Evolutionary conservation across 2,888 invertebrate genomes (phyloP).

Genomic region (Capitulum mitella): DNA sequence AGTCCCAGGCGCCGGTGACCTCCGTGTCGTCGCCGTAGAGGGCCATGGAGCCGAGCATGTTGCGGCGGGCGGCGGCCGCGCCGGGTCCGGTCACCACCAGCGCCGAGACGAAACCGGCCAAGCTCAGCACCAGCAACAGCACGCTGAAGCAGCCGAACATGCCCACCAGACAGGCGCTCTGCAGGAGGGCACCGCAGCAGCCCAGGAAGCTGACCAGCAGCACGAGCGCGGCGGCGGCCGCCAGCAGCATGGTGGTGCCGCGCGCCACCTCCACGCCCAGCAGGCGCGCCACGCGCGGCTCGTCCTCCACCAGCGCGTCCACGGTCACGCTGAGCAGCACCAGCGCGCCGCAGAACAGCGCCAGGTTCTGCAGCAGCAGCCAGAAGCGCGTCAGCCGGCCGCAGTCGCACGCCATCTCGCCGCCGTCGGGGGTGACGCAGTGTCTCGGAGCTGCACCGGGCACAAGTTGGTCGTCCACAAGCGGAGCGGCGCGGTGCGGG

Average conservation of each 20-base stretch:
- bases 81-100: conserved; percentile 73
- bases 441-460: too few species aligned
- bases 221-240: neutral
- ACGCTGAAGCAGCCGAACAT: conserved; percentile 78
- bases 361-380: neutral
- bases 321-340: neutral
- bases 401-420: neutral
- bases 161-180: neutral
- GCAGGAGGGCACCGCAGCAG: neutral
- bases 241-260: neutral
- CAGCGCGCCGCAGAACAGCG: neutral
- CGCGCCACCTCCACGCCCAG: neutral
- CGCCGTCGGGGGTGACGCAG: too few species aligned
- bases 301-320: neutral
- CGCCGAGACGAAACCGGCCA: conserved; percentile 75
- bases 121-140: conserved; percentile 64
- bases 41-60: conserved; percentile 49
- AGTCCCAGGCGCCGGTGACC: conserved; percentile 69
- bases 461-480: neutral
- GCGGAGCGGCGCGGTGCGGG: neutral
- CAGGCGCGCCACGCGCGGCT: neutral
- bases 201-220: neutral
- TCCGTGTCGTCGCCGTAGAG: conserved; percentile 64
- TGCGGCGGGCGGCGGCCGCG: conserved; percentile 61
- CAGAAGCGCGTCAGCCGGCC: neutral